Conservation (phyloP, 2,113 vertebrate species). For the Alligator mississippiensis region DNA sequence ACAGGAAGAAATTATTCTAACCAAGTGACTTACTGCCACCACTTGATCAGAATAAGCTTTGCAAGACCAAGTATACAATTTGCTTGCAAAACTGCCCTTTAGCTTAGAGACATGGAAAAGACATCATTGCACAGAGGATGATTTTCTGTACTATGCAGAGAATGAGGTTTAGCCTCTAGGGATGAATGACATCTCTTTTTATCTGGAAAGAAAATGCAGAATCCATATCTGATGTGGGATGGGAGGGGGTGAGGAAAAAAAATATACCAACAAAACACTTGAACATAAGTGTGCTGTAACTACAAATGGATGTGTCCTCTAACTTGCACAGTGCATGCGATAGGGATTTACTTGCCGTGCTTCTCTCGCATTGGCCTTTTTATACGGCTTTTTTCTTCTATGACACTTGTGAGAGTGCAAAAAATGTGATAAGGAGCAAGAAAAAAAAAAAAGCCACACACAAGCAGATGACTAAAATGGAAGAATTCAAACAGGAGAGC, state of each 20-base stretch:
- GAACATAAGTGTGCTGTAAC: background rate
- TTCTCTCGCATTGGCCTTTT: background rate
- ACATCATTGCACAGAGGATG: background rate
- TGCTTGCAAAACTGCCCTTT: background rate
- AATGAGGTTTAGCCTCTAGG: background rate
- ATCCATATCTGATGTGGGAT: background rate
- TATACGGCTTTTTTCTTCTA: background rate
- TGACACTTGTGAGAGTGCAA: background rate
- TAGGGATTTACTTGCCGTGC: background rate
- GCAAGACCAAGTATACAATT: background rate
- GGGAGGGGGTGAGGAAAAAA: background rate
- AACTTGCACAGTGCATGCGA: background rate
- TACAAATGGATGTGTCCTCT: fast-evolving
- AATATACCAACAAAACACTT: background rate
- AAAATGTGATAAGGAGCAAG: background rate
- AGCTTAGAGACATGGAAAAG: background rate
- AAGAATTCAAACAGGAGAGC: fast-evolving
- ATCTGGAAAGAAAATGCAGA: background rate
- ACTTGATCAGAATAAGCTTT: conserved; percentile 50
- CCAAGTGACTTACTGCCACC: conserved; percentile 63
- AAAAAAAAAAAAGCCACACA: background rate
- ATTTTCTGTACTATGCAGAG: fast-evolving
- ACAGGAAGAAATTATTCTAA: background rate
- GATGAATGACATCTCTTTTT: background rate
- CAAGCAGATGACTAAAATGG: fast-evolving